Conservation (phyloP, 2,797 vertebrate genomes). For the Setipinna tenuifilis region DNA sequence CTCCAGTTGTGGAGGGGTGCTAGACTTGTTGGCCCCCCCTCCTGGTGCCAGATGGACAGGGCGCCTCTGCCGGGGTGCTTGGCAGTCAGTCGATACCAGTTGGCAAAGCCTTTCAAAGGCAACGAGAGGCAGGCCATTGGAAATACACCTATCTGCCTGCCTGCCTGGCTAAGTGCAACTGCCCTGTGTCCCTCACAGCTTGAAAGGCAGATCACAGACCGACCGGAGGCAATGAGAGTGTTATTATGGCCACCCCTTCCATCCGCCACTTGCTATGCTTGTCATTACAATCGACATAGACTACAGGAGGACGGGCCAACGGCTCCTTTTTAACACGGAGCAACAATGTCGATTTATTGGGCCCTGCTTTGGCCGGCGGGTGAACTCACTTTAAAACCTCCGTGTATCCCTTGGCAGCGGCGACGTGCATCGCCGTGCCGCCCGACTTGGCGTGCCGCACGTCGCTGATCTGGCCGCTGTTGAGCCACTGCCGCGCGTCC, state of each 20-base stretch:
- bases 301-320: background rate
- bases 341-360: background rate
- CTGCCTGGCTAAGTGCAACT: background rate
- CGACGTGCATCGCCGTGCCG: conserved; percentile 95
- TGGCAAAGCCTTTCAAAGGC: conserved; percentile 15
- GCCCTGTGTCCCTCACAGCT: background rate
- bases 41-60: conserved; percentile 61
- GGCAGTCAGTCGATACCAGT: conserved; percentile 30
- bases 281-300: conserved; percentile 57
- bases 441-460: conserved; percentile 92
- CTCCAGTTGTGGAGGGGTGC: background rate
- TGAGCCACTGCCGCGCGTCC: conserved; percentile 97
- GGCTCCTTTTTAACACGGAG: background rate
- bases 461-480: conserved; percentile 94
- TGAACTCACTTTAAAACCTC: conserved; percentile 98
- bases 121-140: background rate
- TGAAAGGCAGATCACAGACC: background rate
- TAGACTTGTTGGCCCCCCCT: conserved; percentile 50
- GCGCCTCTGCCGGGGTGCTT: conserved; percentile 42
- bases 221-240: background rate
- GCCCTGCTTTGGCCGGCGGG: background rate
- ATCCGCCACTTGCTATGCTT: background rate
- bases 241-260: background rate
- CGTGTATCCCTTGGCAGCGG: conserved; percentile 95
- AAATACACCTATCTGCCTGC: conserved; percentile 1